These are phyloP conservation scores for Panthera tigris DNA, from an alignment of 2,113 vertebrate species.

Conservation along the genomic window DNA sequence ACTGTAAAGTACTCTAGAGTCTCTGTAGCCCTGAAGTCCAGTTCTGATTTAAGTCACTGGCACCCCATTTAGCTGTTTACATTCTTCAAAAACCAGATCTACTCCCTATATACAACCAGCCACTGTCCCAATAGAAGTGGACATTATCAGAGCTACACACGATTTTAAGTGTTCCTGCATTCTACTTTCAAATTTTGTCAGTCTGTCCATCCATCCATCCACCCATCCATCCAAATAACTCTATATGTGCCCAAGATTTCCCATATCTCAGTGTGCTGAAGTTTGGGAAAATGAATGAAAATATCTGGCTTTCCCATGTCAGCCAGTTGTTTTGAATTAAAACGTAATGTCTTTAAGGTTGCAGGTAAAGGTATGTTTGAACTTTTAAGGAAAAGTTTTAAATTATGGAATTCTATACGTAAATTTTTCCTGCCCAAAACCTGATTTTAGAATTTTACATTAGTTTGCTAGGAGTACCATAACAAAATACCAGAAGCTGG, in stretches of 20 bases:
- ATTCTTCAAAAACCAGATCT: background rate
- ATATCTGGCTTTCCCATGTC: background rate
- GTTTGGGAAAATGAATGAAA: background rate
- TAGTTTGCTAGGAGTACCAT: background rate
- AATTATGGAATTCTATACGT: background rate
- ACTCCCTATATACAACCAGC: background rate
- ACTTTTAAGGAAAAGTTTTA: background rate
- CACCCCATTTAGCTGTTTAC: background rate
- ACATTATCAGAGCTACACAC: background rate
- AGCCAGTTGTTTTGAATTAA: background rate
- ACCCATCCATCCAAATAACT: background rate
- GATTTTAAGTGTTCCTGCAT: background rate
- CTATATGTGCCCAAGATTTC: background rate
- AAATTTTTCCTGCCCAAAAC: background rate
- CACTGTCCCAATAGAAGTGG: background rate
- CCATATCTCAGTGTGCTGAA: background rate
- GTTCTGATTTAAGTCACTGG: background rate
- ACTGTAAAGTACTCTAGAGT: background rate
- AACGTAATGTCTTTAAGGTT: background rate
- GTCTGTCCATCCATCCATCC: background rate
- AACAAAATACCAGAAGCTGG: background rate
- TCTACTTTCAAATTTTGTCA: background rate
- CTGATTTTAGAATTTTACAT: background rate
- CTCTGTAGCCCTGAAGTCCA: background rate
- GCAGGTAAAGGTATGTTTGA: background rate